Conservation (phyloP, 2,888 invertebrate genomes). For the Euproctis similis region DNA sequence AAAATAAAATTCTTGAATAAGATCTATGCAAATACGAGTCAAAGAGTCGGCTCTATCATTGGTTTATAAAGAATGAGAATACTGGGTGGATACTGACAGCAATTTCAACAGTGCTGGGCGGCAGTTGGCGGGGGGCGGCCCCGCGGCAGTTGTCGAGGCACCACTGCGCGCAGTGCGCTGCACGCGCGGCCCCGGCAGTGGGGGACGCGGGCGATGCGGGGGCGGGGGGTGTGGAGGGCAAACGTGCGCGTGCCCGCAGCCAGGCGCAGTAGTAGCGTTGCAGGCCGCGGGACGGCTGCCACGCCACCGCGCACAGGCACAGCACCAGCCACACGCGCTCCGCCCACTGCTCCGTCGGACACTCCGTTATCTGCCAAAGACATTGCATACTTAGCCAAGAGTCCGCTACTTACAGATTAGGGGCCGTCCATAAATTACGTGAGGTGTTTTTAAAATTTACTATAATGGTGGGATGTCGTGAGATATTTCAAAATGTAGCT, state of each 20-base stretch:
- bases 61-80: no score
- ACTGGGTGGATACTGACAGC: slow-evolving; percentile 82
- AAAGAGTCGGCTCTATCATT: no score
- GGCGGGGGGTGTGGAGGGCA: slow-evolving; percentile 13
- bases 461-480: no score
- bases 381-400: no score
- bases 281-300: slow-evolving; percentile 90
- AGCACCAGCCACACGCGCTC: slow-evolving; percentile 92
- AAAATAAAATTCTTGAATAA: no score
- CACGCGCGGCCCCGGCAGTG: slow-evolving; percentile 32
- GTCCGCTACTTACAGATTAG: no score
- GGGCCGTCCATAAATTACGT: no score
- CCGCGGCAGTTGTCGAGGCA: slow-evolving; percentile 94
- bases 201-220: slow-evolving; percentile 14
- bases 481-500: no score
- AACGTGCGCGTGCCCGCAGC: slow-evolving; percentile 49
- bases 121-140: slow-evolving; percentile 87
- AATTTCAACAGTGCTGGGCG: slow-evolving; percentile 94
- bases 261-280: slow-evolving; percentile 83
- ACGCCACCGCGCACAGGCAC: slow-evolving; percentile 92
- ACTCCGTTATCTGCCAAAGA: slow-evolving; percentile 87
- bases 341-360: slow-evolving; percentile 88
- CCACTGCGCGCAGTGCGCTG: slow-evolving; percentile 92
- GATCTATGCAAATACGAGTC: no score
- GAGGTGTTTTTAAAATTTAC: no score